These are phyloP conservation scores for Cynoglossus semilaevis DNA, from an alignment of 2,113 vertebrate genomes.

Conservation along the genomic window DNA sequence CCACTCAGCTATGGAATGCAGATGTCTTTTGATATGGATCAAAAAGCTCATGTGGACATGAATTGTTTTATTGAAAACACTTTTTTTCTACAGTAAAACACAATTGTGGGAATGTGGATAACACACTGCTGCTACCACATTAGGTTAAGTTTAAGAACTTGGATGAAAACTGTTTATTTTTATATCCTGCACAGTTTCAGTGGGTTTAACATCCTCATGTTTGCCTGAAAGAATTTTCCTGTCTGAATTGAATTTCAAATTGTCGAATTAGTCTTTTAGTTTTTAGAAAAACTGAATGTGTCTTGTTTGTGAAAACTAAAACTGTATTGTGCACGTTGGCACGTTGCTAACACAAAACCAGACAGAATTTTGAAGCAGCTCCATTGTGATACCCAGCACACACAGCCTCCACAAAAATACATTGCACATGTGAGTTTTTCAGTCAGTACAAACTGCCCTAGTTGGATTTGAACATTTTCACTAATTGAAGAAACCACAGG, in stretches of 20 bases:
- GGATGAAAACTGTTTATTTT: constrained; percentile 13
- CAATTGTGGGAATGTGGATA: no score
- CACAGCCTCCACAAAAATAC: constrained; percentile 33
- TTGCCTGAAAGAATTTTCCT: constrained; percentile 18
- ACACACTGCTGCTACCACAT: constrained; percentile 1
- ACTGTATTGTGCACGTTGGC: no score
- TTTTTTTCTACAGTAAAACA: no score
- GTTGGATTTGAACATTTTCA: constrained; percentile 49
- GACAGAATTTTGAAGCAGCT: constrained; percentile 15
- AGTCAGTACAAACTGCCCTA: constrained; percentile 59
- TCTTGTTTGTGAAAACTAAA: constrained; percentile 4
- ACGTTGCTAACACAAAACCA: no score
- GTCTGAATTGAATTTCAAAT: constrained; percentile 14
- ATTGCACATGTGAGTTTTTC: constrained; percentile 27
- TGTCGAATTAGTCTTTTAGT: not conserved
- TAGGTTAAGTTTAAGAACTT: constrained; percentile 14
- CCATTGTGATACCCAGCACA: constrained; percentile 10
- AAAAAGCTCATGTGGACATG: not conserved
- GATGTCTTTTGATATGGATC: constrained; percentile 3
- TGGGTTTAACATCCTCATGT: not conserved
- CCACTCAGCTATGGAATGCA: constrained; percentile 22
- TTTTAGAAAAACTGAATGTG: not conserved
- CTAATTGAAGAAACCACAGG: constrained; percentile 67
- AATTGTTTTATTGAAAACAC: no score
- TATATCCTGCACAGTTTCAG: constrained; percentile 21